These are phyloP conservation scores for Nesogale talazaci DNA, from an alignment of 2,113 vertebrate species.

Conservation along the genomic window DNA sequence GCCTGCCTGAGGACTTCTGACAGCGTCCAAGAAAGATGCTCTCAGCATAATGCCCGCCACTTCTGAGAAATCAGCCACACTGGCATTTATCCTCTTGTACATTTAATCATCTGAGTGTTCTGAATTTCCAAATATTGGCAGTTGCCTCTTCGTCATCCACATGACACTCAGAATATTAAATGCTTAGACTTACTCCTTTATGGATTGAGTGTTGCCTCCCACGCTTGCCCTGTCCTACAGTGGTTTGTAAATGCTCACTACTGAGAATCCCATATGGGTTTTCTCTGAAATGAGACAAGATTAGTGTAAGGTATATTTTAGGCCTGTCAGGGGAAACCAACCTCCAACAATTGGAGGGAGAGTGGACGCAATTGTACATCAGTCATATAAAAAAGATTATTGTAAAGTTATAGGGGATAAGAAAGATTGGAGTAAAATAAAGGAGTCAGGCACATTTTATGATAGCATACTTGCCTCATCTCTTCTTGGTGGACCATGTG, in stretches of 20 bases:
- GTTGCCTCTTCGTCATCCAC: slow-evolving; percentile 22
- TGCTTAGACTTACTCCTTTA: slow-evolving; percentile 38
- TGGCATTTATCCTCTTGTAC: neutral
- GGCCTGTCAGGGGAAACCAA: too few relatives aligned
- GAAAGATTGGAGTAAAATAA: too few relatives aligned
- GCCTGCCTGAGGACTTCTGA: slow-evolving; percentile 46
- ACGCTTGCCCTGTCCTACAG: too few relatives aligned
- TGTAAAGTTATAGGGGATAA: too few relatives aligned
- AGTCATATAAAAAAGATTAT: too few relatives aligned
- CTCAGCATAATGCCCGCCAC: slow-evolving; percentile 6
- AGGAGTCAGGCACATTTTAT: too few relatives aligned
- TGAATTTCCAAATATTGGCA: slow-evolving; percentile 64
- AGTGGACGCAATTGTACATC: too few relatives aligned
- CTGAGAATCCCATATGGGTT: neutral
- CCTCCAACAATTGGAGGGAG: too few relatives aligned
- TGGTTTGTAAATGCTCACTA: neutral
- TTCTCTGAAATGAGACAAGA: neutral
- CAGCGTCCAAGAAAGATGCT: slow-evolving; percentile 66
- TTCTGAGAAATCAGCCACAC: slow-evolving; percentile 71
- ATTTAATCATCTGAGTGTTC: slow-evolving; percentile 69
- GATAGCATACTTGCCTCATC: too few relatives aligned
- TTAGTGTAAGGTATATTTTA: neutral
- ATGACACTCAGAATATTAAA: slow-evolving; percentile 57
- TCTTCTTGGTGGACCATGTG: too few relatives aligned
- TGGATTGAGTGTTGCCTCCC: neutral